Percentiles rank a stretch among this genome's conserved stretches.
Conservation (phyloP, 2,113 vertebrate species). For the Varanus salvator region DNA sequence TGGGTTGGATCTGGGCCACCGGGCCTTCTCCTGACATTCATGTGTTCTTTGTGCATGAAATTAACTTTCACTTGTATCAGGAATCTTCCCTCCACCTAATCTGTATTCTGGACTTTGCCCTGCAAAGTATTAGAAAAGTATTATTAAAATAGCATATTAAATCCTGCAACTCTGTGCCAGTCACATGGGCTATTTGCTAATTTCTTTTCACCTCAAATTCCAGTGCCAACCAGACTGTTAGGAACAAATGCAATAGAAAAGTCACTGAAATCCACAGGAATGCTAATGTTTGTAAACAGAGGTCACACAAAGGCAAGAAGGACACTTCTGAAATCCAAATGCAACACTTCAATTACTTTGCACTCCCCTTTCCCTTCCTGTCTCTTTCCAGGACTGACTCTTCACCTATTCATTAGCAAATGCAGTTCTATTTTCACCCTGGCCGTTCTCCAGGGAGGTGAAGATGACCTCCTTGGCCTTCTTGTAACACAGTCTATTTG, state of each 20-base stretch:
- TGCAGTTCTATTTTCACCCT: background rate
- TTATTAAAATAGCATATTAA: no score
- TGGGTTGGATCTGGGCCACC: no score
- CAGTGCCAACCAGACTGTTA: background rate
- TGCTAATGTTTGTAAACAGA: background rate
- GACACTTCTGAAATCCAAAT: background rate
- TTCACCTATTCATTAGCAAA: constrained; percentile 13
- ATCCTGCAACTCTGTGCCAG: background rate
- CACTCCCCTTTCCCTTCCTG: background rate
- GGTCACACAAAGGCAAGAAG: background rate
- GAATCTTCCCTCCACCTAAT: no score
- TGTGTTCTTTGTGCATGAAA: no score
- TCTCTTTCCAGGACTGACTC: background rate
- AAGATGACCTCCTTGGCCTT: constrained; percentile 10
- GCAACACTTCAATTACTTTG: background rate
- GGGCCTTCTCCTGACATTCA: no score
- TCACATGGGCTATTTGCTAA: background rate
- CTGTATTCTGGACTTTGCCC: no score
- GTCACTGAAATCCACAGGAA: background rate
- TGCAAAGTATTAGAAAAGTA: no score
- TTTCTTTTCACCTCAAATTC: background rate
- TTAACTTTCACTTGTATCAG: no score
- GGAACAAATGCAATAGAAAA: background rate
- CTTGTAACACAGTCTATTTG: background rate
- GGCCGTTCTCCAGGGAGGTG: background rate